Conservation (phyloP, 1,140 invertebrate species). For the Papilio polyxenes region DNA sequence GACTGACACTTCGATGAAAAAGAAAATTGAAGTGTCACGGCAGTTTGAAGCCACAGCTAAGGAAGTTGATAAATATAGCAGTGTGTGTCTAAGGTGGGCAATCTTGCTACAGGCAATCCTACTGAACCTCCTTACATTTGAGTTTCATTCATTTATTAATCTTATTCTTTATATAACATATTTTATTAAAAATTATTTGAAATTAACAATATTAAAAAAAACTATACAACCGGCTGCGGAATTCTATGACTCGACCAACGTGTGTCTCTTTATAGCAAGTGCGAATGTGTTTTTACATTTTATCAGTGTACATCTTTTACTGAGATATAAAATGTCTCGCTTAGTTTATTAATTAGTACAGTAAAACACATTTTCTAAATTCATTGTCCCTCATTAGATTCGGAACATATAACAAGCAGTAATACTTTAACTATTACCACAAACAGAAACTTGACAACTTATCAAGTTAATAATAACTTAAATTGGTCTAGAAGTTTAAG, state of each 20-base stretch:
- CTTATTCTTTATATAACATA: too few species aligned
- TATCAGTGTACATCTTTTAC: too few species aligned
- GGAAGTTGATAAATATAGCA: neutral
- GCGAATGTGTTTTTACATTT: too few species aligned
- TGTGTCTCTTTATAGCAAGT: too few species aligned
- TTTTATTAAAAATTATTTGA: too few species aligned
- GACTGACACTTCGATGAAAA: too few species aligned
- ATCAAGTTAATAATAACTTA: constrained; percentile 23
- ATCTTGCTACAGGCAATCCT: neutral
- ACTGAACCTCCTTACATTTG: too few species aligned
- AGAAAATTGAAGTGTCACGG: too few species aligned
- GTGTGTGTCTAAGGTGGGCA: neutral
- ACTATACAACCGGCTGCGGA: too few species aligned
- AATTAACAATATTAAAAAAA: too few species aligned
- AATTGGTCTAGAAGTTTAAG: constrained; percentile 8
- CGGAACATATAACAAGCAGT: neutral
- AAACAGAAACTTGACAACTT: constrained; percentile 4
- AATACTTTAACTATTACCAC: neutral
- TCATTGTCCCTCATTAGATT: neutral
- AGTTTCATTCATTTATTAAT: too few species aligned
- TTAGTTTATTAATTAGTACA: neutral
- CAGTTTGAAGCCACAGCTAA: neutral
- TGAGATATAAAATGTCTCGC: neutral
- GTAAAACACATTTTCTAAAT: neutral
- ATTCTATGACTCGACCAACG: too few species aligned